A percentile compares a stretch with the other conserved stretches of the same genome.
Evolutionary conservation across 2,888 invertebrate genomes (phyloP).

Genomic region (Drosophila birchii): DNA sequence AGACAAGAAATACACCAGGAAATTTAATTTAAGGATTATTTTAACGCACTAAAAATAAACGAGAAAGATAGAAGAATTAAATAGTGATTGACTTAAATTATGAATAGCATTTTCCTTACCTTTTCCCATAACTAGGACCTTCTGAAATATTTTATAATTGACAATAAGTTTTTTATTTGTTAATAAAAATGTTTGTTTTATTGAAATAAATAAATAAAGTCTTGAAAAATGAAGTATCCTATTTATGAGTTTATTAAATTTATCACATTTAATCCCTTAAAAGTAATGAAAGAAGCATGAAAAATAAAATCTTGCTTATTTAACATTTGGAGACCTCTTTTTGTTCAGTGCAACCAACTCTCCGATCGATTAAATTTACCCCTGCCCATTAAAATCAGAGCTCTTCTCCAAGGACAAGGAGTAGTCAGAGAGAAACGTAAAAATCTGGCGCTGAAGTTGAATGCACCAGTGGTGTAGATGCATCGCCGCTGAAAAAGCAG

Average conservation of each 20-base stretch:
- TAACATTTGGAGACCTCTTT: background rate
- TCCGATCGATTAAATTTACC: conserved; percentile 14
- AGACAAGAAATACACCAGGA: background rate
- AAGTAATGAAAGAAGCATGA: background rate
- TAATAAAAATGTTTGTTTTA: background rate
- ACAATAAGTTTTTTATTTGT: background rate
- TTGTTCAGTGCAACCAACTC: background rate
- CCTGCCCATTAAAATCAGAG: conserved; percentile 15
- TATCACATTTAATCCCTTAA: background rate
- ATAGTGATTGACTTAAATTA: background rate
- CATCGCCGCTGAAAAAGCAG: background rate
- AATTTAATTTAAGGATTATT: conserved; percentile 1
- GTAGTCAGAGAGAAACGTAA: conserved; percentile 20
- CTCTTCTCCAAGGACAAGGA: conserved; percentile 29
- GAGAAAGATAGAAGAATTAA: background rate
- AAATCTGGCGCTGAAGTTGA: conserved; percentile 65
- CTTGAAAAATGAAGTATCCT: background rate
- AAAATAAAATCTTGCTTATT: background rate
- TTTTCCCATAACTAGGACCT: background rate
- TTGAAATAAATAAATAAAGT: background rate
- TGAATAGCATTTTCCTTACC: background rate
- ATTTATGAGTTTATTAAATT: background rate
- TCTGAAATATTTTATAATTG: background rate
- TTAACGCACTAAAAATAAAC: background rate
- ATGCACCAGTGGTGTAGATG: conserved; percentile 60